Evolutionary conservation across 2,888 invertebrate species (phyloP).

Genomic region (Tineola bisselliella): DNA sequence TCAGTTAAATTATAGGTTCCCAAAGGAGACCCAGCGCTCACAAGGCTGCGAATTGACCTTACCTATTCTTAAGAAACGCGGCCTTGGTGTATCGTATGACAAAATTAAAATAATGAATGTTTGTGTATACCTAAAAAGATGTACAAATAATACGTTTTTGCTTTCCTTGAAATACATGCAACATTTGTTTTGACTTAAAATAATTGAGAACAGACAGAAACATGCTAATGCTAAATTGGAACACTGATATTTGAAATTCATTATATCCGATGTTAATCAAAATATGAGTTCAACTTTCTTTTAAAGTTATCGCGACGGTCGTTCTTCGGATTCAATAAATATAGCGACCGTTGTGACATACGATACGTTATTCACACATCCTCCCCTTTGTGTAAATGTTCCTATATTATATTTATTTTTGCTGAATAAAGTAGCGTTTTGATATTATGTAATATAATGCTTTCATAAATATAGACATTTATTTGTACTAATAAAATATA

Average conservation of each 20-base stretch:
- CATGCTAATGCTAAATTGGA: too few species aligned
- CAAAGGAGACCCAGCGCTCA: too few species aligned
- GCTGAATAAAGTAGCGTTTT: not conserved
- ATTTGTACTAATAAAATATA: not conserved
- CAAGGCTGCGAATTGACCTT: too few species aligned
- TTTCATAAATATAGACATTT: not conserved
- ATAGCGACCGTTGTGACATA: not conserved
- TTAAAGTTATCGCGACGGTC: not conserved
- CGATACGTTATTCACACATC: not conserved
- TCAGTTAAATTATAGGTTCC: too few species aligned
- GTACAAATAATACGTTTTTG: too few species aligned
- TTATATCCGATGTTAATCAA: not conserved
- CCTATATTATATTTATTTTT: conserved; percentile 7
- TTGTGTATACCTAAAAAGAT: too few species aligned
- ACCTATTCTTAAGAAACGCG: too few species aligned
- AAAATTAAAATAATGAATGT: too few species aligned
- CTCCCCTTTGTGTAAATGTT: not conserved
- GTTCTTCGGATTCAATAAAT: not conserved
- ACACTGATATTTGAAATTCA: not conserved
- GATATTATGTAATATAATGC: not conserved
- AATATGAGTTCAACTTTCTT: not conserved
- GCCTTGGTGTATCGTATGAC: too few species aligned
- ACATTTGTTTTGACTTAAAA: too few species aligned
- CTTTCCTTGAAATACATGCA: too few species aligned
- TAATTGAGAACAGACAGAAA: too few species aligned